phyloP scores from a whole-genome alignment of 2,113 vertebrate species.

The Hemiprocne comata region DNA sequence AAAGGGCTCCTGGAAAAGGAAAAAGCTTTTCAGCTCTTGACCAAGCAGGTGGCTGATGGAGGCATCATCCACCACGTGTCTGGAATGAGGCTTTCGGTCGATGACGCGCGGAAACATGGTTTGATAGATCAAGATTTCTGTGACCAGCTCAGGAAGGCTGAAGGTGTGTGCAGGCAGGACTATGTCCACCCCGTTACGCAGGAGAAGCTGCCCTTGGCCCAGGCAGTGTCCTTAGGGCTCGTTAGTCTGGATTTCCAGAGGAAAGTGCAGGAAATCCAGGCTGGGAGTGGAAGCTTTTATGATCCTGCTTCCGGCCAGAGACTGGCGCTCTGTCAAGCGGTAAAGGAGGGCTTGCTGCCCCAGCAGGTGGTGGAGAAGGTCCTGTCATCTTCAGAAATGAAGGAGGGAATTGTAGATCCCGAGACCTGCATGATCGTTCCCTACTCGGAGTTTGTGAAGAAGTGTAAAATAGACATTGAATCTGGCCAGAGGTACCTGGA shows the following conservation, averaged over 20 bases:
- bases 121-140: slow-evolving; percentile 78
- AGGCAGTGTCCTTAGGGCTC: slow-evolving; percentile 69
- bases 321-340: slow-evolving; percentile 77
- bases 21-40: slow-evolving; percentile 78
- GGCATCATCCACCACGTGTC: slow-evolving; percentile 90
- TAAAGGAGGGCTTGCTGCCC: slow-evolving; percentile 77
- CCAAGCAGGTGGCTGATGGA: slow-evolving; percentile 87
- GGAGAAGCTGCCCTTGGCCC: slow-evolving; percentile 67
- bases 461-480: slow-evolving; percentile 88
- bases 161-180: slow-evolving; percentile 73
- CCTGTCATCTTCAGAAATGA: slow-evolving; percentile 67
- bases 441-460: slow-evolving; percentile 87
- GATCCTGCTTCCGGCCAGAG: slow-evolving; percentile 74
- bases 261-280: slow-evolving; percentile 74
- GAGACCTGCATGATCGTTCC: slow-evolving; percentile 80
- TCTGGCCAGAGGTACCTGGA: slow-evolving; percentile 91
- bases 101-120: slow-evolving; percentile 79
- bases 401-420: slow-evolving; percentile 80
- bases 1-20: slow-evolving; percentile 80
- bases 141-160: slow-evolving; percentile 79
- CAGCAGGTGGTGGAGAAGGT: slow-evolving; percentile 54
- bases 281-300: slow-evolving; percentile 56
- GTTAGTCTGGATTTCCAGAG: slow-evolving; percentile 56
- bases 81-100: slow-evolving; percentile 86
- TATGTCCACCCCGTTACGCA: slow-evolving; percentile 73